Base-by-base conservation (phyloP, 2,888 invertebrate genomes). In the Rhaphigaster nebulosa region DNA sequence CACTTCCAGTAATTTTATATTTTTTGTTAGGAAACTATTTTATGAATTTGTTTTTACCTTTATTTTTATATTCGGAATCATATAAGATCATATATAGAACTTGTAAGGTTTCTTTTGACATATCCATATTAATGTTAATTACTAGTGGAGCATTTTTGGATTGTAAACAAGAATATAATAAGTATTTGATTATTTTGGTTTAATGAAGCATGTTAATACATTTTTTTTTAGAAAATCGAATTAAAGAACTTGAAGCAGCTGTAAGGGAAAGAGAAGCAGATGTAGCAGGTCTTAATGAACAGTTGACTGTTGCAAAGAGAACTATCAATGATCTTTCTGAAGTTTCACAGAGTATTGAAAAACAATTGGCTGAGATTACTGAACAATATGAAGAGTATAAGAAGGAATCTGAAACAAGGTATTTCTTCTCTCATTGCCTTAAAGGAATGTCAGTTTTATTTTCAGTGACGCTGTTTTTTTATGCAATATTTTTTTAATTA, bases 241-340 rank as follows among this genome's bases (percentile, higher is more conserved):
- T 96, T 50, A 96, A 96, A 91, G 96, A 97, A 92, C 94, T 97
- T 29, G 97, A 97, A 94, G 94, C 95, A 92, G 96, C 96, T 93
- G 93, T 96, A 13, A 94, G 94, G 26, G 96, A 96, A 92, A 95
- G 95, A 91, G 95, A 96, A 92, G 94, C 95, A 41, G 96, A 97
- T 94, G 95, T 96, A 26, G 95, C 95, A 92, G 95, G 96, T 0
- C 94, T 98, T 1, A 95, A 95, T 92, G 96, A 96, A 92, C 97
- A 98, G 94, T 93, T 98, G 89, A 95, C 95, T 92, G 95, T 96
- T 70, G 95, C 96, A 1, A 96, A 96, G 92, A 96, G 97, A 93
- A 97, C 97, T 93, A 95, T 96, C 23, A 96, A 97, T 92, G 98
- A 98, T 93, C 98, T 98, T 94, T 96, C 96, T 93, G 96, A 96